Base-by-base conservation (phyloP, 2,113 vertebrate genomes). In the Bujurquina vittata region DNA sequence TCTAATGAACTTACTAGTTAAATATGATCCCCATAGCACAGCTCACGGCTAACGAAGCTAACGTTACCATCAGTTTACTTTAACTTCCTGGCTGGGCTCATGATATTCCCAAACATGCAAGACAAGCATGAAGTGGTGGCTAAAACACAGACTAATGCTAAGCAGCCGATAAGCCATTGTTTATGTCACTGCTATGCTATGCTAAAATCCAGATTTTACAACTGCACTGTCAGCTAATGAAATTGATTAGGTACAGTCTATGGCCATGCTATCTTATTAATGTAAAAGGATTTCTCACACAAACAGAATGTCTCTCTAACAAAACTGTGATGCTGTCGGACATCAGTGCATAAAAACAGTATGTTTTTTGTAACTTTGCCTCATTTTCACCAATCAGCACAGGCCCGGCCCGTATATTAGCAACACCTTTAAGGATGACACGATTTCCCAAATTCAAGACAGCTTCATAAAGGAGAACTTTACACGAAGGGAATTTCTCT, bases 271-370 rank as follows among this genome's bases (percentile, higher is more conserved):
- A 7, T 6, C 11, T 17, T 69, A 26, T 29, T 29, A 15, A 49
- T 69, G 15, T 20, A 3, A 18, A 0, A 69, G 3, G 23, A 49
- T 49, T 49, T 49, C 43, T 49, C 17, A 0, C 15, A 3, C 15
- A 69, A 29, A 49, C 23, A 49, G 40, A 69, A 11, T 3, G 9
- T 20, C 0, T 15, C 11, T 69, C 23, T 11, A 26, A 49, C 23
- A 69, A 49, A 69, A 18, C 43, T 52, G 9, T 2, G 23, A 7
- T 7, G 11, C 9, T 3, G 23, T 31, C 0, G 2, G 23, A 46
- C 3, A 18, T 17, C 43, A 52, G 40, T 49, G 22, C 40, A 69
- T 29, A 49, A 69, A 49, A 69, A 49, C 9, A 1, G 7, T 26
- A 14, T 15, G 40, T 49, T 49, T 69, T 15, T 67, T 67, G 40